Conservation (phyloP, 2,113 vertebrate species). For the Tamias sibiricus region DNA sequence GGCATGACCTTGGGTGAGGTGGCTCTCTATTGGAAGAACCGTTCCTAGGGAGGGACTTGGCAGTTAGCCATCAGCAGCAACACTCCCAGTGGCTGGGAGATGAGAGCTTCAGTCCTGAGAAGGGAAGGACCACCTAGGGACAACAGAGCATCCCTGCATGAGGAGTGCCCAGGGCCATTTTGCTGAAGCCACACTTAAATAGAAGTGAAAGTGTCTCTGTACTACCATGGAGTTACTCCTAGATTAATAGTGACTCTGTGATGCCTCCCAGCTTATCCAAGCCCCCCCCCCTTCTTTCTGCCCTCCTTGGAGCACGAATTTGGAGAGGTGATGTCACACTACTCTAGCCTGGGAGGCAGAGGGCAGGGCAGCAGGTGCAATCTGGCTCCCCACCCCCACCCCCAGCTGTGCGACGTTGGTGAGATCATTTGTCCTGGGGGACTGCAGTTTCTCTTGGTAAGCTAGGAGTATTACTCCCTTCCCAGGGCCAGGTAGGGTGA, state of each 20-base stretch:
- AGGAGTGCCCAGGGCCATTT: no score
- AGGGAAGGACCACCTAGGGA: no score
- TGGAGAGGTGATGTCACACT: not conserved
- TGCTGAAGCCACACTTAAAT: not conserved
- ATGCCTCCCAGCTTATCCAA: not conserved
- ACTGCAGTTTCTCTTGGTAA: not conserved
- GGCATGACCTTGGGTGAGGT: not conserved
- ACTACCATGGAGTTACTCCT: not conserved
- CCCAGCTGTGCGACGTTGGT: not conserved
- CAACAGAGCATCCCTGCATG: fast-evolving
- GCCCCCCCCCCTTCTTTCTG: not conserved
- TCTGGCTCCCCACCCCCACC: not conserved
- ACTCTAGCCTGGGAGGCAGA: not conserved
- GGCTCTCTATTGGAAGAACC: not conserved
- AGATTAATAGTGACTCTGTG: not conserved
- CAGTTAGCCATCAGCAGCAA: not conserved
- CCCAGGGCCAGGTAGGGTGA: no score
- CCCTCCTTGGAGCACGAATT: not conserved
- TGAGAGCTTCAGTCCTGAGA: not conserved
- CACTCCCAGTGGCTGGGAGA: no score
- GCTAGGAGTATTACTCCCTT: not conserved
- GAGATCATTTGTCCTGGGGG: not conserved
- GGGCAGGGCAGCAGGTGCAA: not conserved
- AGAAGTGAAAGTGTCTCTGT: not conserved
- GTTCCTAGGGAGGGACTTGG: not conserved